These are phyloP conservation scores for Channa maculata DNA, from an alignment of 2,113 vertebrate species.

Conservation along the genomic window DNA sequence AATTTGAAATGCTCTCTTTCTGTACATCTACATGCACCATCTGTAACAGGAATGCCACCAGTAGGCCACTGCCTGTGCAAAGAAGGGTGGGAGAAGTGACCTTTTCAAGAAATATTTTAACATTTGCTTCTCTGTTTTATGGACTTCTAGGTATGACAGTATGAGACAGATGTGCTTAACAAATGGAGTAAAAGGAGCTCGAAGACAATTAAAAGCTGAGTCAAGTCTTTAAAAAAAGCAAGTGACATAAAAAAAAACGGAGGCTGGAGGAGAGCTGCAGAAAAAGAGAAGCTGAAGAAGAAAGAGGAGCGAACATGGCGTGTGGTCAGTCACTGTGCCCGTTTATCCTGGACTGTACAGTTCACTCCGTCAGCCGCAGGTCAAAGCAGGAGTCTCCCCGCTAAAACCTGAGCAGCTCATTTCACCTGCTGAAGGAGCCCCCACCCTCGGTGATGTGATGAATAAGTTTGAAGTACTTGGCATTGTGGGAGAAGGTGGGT, in stretches of 20 bases:
- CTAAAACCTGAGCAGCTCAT: constrained; percentile 80
- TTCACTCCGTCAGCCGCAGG: constrained; percentile 22
- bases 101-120: constrained; percentile 7
- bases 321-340: constrained; percentile 20
- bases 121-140: constrained; percentile 28
- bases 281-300: constrained; percentile 9
- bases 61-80: constrained; percentile 12
- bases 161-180: constrained; percentile 4
- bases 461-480: constrained; percentile 99
- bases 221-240: constrained; percentile 24
- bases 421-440: constrained; percentile 92
- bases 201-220: not conserved
- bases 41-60: constrained; percentile 44
- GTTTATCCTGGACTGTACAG: constrained; percentile 54
- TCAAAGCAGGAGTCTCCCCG: constrained; percentile 49
- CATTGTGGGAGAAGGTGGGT: constrained; percentile 99
- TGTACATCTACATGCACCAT: constrained; percentile 59
- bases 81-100: constrained; percentile 41
- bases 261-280: constrained; percentile 1
- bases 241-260: constrained; percentile 9
- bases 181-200: constrained; percentile 46
- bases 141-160: constrained; percentile 43
- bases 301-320: constrained; percentile 63
- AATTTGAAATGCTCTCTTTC: constrained; percentile 54
- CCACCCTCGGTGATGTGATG: constrained; percentile 99